Evolutionary conservation across 2,797 vertebrate genomes (phyloP), one percentile per base, ranked within the genome.

Genomic region (Sebastes melanostomus): DNA sequence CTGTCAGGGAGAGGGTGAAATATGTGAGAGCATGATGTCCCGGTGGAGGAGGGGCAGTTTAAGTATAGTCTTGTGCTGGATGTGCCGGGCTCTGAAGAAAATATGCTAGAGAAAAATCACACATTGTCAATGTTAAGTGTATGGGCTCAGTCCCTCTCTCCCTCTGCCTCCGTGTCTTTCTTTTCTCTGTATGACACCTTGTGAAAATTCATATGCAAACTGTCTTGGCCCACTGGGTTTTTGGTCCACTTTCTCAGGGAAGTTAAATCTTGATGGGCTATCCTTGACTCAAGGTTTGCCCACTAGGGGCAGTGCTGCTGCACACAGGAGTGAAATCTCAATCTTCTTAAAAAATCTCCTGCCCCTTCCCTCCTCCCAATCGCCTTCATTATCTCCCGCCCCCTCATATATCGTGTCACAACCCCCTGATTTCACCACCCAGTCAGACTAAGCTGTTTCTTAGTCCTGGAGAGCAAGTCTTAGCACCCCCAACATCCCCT

Each of bases 381-480:
- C 72, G 58, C 80, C 78, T 87, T 88, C 86, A 88, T 86, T 86
- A 89, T 85, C 86, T 82, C 85, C 70, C 72, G 78, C 82, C 63
- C 66, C 54, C 76, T 78, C 75, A 66, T 83, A 81, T 79, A 84
- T 83, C 2, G 29, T 80, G 86, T 90, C 75, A 89, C 77, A 91
- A 91, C 77, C 83, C 81, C 82, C 77, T 20, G 80, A 86, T 90
- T 91, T 90, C 84, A 78, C 83, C 92, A 87, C 65, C 83, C 82
- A 75, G 87, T 87, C 87, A 85, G 66, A 83, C 88, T 93, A 92
- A 94, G 89, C 94, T 84, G 83, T 91, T 89, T 85, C 88, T 91
- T 76, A 90, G 91, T 89, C 86, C 89, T 93, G 86, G 84, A 93
- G 93, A 94, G 91, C 92, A 86, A 69, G 80, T 91, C 86, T 92